Base-by-base conservation (phyloP, 2,888 invertebrate genomes). In the Agrochola litura region DNA sequence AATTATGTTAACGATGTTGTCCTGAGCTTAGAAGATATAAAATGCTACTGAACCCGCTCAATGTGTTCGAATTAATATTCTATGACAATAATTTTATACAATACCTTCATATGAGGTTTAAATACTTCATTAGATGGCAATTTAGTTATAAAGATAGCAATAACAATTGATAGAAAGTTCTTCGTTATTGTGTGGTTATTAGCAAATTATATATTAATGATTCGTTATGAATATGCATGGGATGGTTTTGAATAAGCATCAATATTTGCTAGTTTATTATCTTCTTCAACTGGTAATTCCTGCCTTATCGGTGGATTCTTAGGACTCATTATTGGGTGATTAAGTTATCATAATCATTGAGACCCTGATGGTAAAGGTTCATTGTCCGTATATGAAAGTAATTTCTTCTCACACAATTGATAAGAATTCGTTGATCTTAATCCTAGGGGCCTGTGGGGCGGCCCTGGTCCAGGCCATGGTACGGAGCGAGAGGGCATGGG, bases 1-100 rank as follows among this genome's bases (percentile, higher is more conserved):
- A n/a, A n/a, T n/a, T n/a, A 89, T 90, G 89, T 88, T 90, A 89
- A 91, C 90, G 88, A 89, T 86, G 87, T 68, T 84, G 83, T 80
- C 85, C 79, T 80, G 82, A 25, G 81, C 84, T 86, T 85, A 82
- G 87, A 86, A 86, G 84, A 79, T 76, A 79, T 88, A 82, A 86
- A 81, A 72, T 81, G 80, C 83, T 87, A 84, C 82, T 86, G 83
- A 86, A 80, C 56, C 73, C 73, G 79, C 75, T 79, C 46, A 81
- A 82, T 83, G 68, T 78, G 64, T 71, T 76, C 43, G 52, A 77
- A 86, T 88, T 86, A 71, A 82, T 86, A 85, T 84, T 88, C 74
- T 82, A 76, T 69, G 60, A 41, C 10, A 68, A 65, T 61, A 49
- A 68, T 64, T 64, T 25, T n/a, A 30, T 30, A 49, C 46, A 64